A percentile compares a stretch with the other conserved stretches of the same genome.
Conservation (phyloP, 2,797 vertebrate genomes). For the Zalophus californianus region DNA sequence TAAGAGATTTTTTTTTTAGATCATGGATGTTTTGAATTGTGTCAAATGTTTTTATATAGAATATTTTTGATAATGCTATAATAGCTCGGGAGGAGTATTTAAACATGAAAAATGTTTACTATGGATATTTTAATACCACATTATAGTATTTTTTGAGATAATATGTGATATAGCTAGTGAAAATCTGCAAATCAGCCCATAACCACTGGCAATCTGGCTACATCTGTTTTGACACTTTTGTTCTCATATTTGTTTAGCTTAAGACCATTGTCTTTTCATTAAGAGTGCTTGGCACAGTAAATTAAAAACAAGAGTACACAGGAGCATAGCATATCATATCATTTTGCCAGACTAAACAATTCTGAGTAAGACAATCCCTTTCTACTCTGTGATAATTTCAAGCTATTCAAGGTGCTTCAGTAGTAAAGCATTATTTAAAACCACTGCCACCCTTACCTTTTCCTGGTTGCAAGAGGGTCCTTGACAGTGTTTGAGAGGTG, state of each 20-base stretch:
- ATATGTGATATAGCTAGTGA: background rate
- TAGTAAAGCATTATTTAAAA: background rate
- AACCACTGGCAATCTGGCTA: background rate
- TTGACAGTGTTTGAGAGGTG: background rate
- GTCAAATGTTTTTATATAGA: background rate
- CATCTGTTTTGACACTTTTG: constrained; percentile 57
- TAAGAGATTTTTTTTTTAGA: background rate
- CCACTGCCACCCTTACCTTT: background rate
- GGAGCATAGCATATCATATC: background rate
- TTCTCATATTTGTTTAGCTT: constrained; percentile 29
- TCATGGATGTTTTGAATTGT: constrained; percentile 16
- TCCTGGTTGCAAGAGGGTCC: background rate
- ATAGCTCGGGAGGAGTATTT: background rate
- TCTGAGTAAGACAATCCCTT: background rate
- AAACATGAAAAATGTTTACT: background rate
- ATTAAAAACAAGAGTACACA: constrained; percentile 21
- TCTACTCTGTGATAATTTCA: background rate
- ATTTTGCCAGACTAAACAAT: constrained; percentile 16
- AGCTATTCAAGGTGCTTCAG: background rate
- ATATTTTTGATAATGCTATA: background rate
- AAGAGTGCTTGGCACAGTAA: background rate
- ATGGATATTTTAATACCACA: background rate
- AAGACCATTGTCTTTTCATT: constrained; percentile 25
- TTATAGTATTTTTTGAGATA: background rate
- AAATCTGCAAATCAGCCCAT: background rate